Conservation (phyloP, 2,888 invertebrate genomes). For the Sturmia bella region DNA sequence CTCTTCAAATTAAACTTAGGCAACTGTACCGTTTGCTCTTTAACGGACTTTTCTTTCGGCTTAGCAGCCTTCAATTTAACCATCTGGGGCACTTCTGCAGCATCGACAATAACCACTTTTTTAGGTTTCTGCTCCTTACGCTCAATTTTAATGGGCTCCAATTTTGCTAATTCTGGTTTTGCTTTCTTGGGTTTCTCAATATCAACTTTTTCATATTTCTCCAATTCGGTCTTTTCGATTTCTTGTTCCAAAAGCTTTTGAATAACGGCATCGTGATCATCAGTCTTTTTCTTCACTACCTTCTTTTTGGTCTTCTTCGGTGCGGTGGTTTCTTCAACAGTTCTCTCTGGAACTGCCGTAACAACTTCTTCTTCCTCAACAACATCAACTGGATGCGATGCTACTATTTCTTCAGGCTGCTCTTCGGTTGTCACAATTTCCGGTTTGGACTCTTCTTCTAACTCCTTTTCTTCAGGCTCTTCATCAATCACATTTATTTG, state of each 20-base stretch:
- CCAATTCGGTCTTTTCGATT: slow-evolving; percentile 81
- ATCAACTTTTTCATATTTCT: slow-evolving; percentile 82
- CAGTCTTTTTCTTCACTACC: slow-evolving; percentile 78
- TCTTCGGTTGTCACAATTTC: slow-evolving; percentile 78
- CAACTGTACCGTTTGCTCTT: slow-evolving; percentile 84
- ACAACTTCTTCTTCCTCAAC: slow-evolving; percentile 77
- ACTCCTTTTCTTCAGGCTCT: slow-evolving; percentile 78
- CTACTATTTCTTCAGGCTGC: slow-evolving; percentile 72
- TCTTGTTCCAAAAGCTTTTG: slow-evolving; percentile 80
- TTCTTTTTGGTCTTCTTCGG: slow-evolving; percentile 78
- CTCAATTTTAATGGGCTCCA: slow-evolving; percentile 85
- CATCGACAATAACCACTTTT: slow-evolving; percentile 85
- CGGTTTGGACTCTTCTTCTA: slow-evolving; percentile 78
- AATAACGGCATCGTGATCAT: slow-evolving; percentile 80
- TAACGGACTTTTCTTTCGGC: slow-evolving; percentile 82
- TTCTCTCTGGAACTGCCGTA: slow-evolving; percentile 62
- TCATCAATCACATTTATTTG: slow-evolving; percentile 81
- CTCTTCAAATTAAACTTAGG: slow-evolving; percentile 86
- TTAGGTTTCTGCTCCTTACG: slow-evolving; percentile 85
- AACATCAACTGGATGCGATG: slow-evolving; percentile 77
- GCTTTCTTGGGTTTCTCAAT: slow-evolving; percentile 80
- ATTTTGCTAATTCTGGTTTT: slow-evolving; percentile 75
- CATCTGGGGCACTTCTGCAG: slow-evolving; percentile 84
- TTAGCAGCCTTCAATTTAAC: slow-evolving; percentile 85
- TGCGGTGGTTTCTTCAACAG: slow-evolving; percentile 73